Evolutionary conservation across 2,888 invertebrate species (phyloP), one percentile per base, ranked within the genome.

Genomic region (Trichopria drosophilae): DNA sequence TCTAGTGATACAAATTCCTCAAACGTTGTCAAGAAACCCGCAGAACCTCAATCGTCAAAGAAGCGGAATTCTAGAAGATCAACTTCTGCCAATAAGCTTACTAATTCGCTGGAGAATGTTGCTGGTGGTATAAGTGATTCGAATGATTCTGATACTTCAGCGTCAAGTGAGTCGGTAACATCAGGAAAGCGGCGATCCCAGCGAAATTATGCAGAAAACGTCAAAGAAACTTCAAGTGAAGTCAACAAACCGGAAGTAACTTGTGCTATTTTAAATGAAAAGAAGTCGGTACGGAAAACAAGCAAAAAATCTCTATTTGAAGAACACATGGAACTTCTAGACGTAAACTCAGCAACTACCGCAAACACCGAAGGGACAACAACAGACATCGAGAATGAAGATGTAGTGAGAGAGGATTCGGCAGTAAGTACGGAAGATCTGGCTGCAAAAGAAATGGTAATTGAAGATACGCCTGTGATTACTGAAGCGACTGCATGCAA

Each of bases 111-210:
- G 18, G 40, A 49, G n/a, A 9, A 16, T 2, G 6, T 13, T 7
- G n/a, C 10, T 1, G 40, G 23, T 34, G 40, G 23, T 34, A 20
- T 36, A 10, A 49, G 35, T 29, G 45, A 52, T n/a, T 51, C 51
- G 1, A 48, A 51, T 15, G 51, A 55, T 37, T 55, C 46, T 2
- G 45, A 52, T 16, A 35, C 29, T 3, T 37, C 39, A 1, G 41
- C 45, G 6, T 10, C 34, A 1, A 51, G 16, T 22, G 49, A 52
- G 31, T 12, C 29, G 1, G 45, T 48, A 18, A 3, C 28, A 1
- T 37, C 42, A 2, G 34, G 32, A 34, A 23, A 32, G 15, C 45
- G 48, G 29, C 51, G 55, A 2, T 55, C 48, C 1, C 36, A 42
- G 16, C 32, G 55, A 1, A 51, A 43, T 15, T 35, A 22, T 12